Evolutionary conservation across 2,888 invertebrate genomes (phyloP).

Genomic region (Carpatolechia fugitivella): DNA sequence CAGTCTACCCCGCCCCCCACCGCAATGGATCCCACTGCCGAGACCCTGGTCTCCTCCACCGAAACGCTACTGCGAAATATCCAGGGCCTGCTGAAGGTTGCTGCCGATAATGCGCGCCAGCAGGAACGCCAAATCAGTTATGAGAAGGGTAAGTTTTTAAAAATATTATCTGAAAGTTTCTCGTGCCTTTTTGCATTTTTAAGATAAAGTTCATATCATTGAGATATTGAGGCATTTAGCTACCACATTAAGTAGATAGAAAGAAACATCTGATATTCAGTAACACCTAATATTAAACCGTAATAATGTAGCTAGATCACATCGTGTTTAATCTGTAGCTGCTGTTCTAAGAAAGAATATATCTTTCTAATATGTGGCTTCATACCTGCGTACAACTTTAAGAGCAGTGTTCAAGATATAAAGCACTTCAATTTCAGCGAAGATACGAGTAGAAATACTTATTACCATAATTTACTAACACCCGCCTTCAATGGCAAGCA

Average conservation of each 20-base stretch:
- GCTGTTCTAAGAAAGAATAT: conserved; percentile 1
- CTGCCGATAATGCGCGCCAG: conserved; percentile 97
- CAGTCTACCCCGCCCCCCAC: conserved; percentile 76
- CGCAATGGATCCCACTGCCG: conserved; percentile 69
- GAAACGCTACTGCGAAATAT: conserved; percentile 97
- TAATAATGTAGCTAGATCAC: not conserved
- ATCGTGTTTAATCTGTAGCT: not conserved
- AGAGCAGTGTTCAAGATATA: conserved; percentile 2
- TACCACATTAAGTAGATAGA: no score
- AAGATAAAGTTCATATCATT: no score
- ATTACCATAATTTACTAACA: conserved; percentile 15
- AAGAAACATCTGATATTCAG: no score
- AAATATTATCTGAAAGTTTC: no score
- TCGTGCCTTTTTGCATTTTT: no score
- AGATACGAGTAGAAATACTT: conserved; percentile 6
- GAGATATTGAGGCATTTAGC: no score
- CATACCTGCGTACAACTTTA: not conserved
- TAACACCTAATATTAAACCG: no score
- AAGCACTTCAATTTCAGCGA: conserved; percentile 7
- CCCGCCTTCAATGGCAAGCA: conserved; percentile 7
- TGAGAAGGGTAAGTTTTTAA: conserved; percentile 94
- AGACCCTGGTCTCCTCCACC: conserved; percentile 87
- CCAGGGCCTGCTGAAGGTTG: conserved; percentile 96
- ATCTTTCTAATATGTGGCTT: not conserved
- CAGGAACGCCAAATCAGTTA: conserved; percentile 97